These are phyloP conservation scores for Acronicta psi DNA, from an alignment of 2,888 invertebrate species.

Conservation along the genomic window DNA sequence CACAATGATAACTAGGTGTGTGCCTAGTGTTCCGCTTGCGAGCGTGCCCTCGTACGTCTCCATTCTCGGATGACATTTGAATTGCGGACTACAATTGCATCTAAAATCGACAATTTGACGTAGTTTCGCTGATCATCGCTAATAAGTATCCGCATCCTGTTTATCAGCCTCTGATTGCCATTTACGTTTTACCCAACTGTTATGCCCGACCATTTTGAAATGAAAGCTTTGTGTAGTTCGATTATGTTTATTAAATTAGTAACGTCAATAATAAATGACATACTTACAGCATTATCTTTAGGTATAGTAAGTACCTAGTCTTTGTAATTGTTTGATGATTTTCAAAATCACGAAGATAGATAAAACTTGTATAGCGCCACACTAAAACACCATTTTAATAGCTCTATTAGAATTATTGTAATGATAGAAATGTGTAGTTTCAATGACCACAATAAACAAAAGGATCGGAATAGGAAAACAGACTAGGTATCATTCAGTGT, in stretches of 20 bases:
- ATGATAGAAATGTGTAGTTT: too few species aligned
- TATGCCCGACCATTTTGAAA: slow-evolving; percentile 42
- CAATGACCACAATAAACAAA: neutral
- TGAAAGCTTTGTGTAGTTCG: slow-evolving; percentile 16
- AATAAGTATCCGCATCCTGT: slow-evolving; percentile 78
- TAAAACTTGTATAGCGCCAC: too few species aligned
- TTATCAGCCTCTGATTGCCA: slow-evolving; percentile 63
- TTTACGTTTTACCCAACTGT: slow-evolving; percentile 57
- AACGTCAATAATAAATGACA: too few species aligned
- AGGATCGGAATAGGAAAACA: neutral
- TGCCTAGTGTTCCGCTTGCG: slow-evolving; percentile 45
- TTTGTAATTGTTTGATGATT: too few species aligned
- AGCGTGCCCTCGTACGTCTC: slow-evolving; percentile 59
- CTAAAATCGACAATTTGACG: slow-evolving; percentile 70
- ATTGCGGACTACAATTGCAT: slow-evolving; percentile 62
- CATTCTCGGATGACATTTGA: slow-evolving; percentile 65
- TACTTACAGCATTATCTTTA: too few species aligned
- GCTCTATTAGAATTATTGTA: too few species aligned
- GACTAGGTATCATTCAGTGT: neutral
- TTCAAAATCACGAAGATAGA: too few species aligned
- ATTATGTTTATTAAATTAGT: neutral
- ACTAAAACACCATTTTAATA: too few species aligned
- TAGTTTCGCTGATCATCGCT: slow-evolving; percentile 73
- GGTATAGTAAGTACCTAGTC: too few species aligned
- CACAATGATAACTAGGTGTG: slow-evolving; percentile 39